Evolutionary conservation across 2,888 invertebrate species (phyloP).

Genomic region (Lacanobia wlatinum): DNA sequence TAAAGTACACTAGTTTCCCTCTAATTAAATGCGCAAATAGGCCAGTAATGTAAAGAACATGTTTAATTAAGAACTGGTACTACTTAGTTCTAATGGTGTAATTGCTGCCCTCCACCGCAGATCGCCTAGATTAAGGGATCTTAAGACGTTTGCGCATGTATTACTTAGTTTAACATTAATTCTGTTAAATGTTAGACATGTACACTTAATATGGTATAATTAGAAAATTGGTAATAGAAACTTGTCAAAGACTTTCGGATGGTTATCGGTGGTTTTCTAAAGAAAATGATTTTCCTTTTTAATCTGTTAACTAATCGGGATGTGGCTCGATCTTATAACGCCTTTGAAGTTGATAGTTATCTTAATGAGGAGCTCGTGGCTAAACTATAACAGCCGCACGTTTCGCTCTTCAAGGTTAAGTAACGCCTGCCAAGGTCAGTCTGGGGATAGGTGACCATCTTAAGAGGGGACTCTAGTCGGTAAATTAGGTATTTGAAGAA

Average conservation of each 20-base stretch:
- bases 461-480: no score
- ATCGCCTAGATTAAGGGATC: constrained; percentile 49
- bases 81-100: constrained; percentile 51
- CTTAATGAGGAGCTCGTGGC: no score
- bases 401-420: no score
- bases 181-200: constrained; percentile 13
- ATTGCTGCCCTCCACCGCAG: constrained; percentile 45
- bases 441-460: no score
- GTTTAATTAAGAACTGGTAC: constrained; percentile 52
- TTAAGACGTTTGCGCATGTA: constrained; percentile 30
- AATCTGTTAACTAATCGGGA: constrained; percentile 19
- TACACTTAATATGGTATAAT: constrained; percentile 40
- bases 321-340: constrained; percentile 3
- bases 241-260: constrained; percentile 50
- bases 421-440: no score
- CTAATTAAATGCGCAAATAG: constrained; percentile 55
- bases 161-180: constrained; percentile 9
- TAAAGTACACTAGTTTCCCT: constrained; percentile 46
- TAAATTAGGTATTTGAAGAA: no score
- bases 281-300: constrained; percentile 43
- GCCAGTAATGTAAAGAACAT: constrained; percentile 47
- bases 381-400: no score
- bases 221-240: constrained; percentile 45
- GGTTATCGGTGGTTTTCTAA: constrained; percentile 44
- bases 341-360: constrained; percentile 29